phyloP scores from a whole-genome alignment of 2,797 vertebrate genomes.

The Prunella strophiata region DNA sequence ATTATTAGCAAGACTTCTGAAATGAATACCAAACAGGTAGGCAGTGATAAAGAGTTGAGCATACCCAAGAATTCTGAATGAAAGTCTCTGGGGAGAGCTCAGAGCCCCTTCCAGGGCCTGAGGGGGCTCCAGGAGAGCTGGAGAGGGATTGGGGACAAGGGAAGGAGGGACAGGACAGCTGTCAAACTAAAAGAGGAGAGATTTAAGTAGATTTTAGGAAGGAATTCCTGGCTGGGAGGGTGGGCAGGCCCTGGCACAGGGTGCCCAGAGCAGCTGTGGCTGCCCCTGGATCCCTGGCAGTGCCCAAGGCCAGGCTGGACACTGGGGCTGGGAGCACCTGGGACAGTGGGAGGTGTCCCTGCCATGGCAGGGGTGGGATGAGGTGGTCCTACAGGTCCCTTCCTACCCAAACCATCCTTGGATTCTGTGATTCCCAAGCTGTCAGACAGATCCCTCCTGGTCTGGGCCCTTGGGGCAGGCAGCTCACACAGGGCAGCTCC shows the following conservation, averaged over 20 bases:
- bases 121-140: neutral
- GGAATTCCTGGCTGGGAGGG: too few species aligned
- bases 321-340: neutral
- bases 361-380: neutral
- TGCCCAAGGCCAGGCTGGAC: neutral
- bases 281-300: neutral
- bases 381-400: neutral
- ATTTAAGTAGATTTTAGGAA: too few species aligned
- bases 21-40: neutral
- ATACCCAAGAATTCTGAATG: fast-evolving
- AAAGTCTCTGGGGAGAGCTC: neutral
- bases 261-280: too few species aligned
- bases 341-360: neutral
- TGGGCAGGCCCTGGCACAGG: too few species aligned
- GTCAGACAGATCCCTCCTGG: neutral
- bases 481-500: fast-evolving
- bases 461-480: fast-evolving
- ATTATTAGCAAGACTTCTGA: neutral
- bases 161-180: neutral
- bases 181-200: too few species aligned
- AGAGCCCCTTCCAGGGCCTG: neutral
- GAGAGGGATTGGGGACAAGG: neutral
- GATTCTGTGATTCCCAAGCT: too few species aligned
- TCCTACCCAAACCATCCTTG: neutral
- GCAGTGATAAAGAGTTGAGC: neutral